Base-by-base conservation (phyloP, 2,113 vertebrate species). In the Sylvietta virens region DNA sequence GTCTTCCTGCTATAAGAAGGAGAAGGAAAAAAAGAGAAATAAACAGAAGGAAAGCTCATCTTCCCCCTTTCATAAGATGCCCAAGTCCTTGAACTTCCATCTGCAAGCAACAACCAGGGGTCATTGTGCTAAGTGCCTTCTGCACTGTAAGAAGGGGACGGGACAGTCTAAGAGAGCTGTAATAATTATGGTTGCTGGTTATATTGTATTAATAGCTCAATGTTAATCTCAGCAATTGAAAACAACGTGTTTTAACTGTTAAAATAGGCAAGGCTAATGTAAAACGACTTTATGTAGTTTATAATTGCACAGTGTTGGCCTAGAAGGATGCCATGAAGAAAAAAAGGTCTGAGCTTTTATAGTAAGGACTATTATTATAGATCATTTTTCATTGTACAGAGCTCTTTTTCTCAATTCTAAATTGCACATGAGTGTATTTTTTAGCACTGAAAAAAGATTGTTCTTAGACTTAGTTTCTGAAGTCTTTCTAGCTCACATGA, bases 141-240 rank as follows among this genome's bases (percentile, higher is more conserved):
- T 72, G 21, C 39, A 30, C 39, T 40, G 37, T 44, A 48, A 90
- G 74, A 79, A 67, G 45, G 37, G 48, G 33, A 40, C n/a, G 53
- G 31, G 11, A 40, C 2, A 24, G n/a, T 3, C 27, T 24, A 24
- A 17, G 17, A 22, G 7, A 58, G 18, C 4, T 62, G 4, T 31
- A 31, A 11, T 20, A 14, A 24, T 16, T 70, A 2, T 12, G 1
- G 7, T 9, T 77, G 12, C 1, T 65, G 9, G 9, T 70, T 73
- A 1, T 48, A 7, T 1, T 44, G 31, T 39, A 1, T 22, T 50
- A 39, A 5, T 8, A 48, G 7, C 0, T 35, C 4, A 11, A 1
- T 54, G 7, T 31, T 57, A 15, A 11, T 23, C 4, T 47, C 14
- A 48, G 28, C 22, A 45, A 12, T 7, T 27, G 6, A 66, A 74